Conservation (phyloP, 2,888 invertebrate species). For the Steinernema carpocapsae region DNA sequence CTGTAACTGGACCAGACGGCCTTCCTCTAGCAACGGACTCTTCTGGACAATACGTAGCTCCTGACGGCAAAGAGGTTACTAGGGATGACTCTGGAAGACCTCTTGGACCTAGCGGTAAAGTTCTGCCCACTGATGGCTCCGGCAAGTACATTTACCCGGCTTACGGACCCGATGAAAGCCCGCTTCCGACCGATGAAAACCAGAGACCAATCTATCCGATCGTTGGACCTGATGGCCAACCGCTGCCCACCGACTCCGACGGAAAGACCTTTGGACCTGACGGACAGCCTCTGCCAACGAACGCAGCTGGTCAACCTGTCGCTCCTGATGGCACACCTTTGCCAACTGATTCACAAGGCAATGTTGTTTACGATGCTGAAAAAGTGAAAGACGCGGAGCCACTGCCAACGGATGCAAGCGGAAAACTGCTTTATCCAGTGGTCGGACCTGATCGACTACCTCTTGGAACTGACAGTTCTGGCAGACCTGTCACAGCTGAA, state of each 20-base stretch:
- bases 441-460: constrained; percentile 13
- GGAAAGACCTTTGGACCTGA: constrained; percentile 48
- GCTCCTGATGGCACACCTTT: constrained; percentile 44
- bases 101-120: constrained; percentile 37
- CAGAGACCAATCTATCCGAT: constrained; percentile 31
- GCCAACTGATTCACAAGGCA: constrained; percentile 36
- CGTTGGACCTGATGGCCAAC: constrained; percentile 55
- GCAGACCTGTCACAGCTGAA: background rate
- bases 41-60: constrained; percentile 45
- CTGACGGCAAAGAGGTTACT: constrained; percentile 42
- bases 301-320: constrained; percentile 36
- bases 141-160: constrained; percentile 43
- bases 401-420: constrained; percentile 6
- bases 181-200: constrained; percentile 42
- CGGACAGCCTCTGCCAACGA: constrained; percentile 47
- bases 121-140: constrained; percentile 45
- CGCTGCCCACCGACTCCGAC: constrained; percentile 52
- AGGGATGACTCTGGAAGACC: constrained; percentile 26
- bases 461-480: background rate
- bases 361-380: constrained; percentile 42
- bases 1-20: constrained; percentile 37
- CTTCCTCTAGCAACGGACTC: constrained; percentile 38
- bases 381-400: constrained; percentile 32
- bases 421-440: constrained; percentile 36
- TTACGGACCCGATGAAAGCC: constrained; percentile 41